Base-by-base conservation (phyloP, 2,888 invertebrate species). In the Stegana nigrithorax region DNA sequence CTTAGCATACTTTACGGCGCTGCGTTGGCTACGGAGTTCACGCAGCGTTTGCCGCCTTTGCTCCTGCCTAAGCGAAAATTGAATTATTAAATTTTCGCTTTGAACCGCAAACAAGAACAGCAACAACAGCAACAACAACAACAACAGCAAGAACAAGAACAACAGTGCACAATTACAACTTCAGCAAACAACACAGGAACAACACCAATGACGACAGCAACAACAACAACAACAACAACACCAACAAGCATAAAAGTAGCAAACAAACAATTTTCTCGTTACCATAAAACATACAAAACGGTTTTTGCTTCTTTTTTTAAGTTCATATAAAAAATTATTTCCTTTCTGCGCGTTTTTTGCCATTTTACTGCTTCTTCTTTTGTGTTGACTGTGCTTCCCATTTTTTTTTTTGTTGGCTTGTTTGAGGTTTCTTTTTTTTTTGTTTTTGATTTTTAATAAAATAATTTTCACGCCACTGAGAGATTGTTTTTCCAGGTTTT, bases 61-160 rank as follows among this genome's bases (percentile, higher is more conserved):
- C 7, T 47, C 8, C 4, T 26, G 47, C 47, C n/a, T 6, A 3
- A 47, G 12, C 47, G 29, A 26, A 25, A 53, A 32, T 53, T 53
- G 32, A 53, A 53, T 53, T 53, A 53, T 53, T 32, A 32, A 53
- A 53, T 53, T 53, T 53, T 53, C 53, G 14, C 53, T 53, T 32
- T 32, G 53, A 53, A 32, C 32, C 32, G 21, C 53, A 53, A 17
- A 53, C 12, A 32, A 53, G 32, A 32, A 26, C 26, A 51, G 27
- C 4, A 51, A 27, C 27, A 51, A 51, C 51, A 51, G 14, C 51
- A 26, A 51, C 51, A 51, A 27, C 26, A 27, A 51, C 26, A 10
- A 27, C 1, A 44, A n/a, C 44, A 44, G 7, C 8, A 44, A 36
- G n/a, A 2, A 44, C 19, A 44, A 44, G 17, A 44, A 17, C 44